phyloP scores from a whole-genome alignment of 2,888 invertebrate species.

The Athalia circularis region DNA sequence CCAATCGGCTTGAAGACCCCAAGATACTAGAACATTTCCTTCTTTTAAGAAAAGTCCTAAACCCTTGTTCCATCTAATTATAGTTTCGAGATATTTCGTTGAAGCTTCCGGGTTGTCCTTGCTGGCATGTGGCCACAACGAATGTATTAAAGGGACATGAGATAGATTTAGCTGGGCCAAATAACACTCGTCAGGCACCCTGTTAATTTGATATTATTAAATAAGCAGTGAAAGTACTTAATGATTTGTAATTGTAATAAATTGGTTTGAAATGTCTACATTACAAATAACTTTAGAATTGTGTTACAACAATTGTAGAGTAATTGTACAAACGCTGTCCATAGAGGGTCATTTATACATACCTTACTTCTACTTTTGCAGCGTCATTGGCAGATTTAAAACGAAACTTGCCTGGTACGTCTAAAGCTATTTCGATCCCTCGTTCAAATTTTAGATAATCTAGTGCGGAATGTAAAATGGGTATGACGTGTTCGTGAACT shows the following conservation, averaged over 20 bases:
- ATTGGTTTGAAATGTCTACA: no score
- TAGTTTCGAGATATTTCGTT: slow-evolving; percentile 57
- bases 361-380: slow-evolving; percentile 46
- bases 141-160: slow-evolving; percentile 64
- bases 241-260: no score
- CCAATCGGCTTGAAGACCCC: slow-evolving; percentile 68
- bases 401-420: slow-evolving; percentile 39
- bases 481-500: slow-evolving; percentile 56
- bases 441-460: slow-evolving; percentile 18
- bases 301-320: no score
- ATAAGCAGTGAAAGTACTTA: neutral
- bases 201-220: slow-evolving; percentile 46
- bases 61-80: slow-evolving; percentile 69
- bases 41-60: slow-evolving; percentile 69
- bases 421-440: slow-evolving; percentile 27
- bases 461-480: slow-evolving; percentile 56
- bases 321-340: neutral
- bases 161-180: slow-evolving; percentile 61
- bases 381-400: slow-evolving; percentile 54
- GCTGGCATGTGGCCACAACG: slow-evolving; percentile 67
- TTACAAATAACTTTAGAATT: no score
- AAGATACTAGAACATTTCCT: slow-evolving; percentile 67
- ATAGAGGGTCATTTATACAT: slow-evolving; percentile 5
- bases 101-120: slow-evolving; percentile 59
- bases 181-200: slow-evolving; percentile 67